phyloP scores from a whole-genome alignment of 1,140 invertebrate genomes.

The Trachymyrmex septentrionalis region DNA sequence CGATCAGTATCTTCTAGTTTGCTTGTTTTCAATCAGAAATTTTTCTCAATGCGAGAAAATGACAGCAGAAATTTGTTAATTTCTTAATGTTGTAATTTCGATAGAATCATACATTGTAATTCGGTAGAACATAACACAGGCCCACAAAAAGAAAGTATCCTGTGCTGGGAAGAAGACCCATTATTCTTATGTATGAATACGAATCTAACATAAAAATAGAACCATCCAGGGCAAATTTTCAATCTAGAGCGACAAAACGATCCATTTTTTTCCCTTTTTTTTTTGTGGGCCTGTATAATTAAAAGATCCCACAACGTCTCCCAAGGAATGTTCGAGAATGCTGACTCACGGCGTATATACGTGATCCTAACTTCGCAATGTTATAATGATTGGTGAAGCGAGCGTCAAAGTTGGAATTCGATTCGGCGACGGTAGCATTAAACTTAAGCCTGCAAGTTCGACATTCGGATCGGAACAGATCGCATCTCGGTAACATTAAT shows the following conservation, averaged over 20 bases:
- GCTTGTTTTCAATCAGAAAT: too few species aligned
- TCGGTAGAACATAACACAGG: background rate
- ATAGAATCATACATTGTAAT: background rate
- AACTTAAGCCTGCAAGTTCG: conserved; percentile 49
- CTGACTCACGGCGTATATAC: conserved; percentile 25
- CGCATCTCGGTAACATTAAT: conserved; percentile 61
- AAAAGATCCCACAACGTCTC: background rate
- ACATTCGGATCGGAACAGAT: conserved; percentile 56
- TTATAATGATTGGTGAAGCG: conserved; percentile 48
- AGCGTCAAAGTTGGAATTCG: conserved; percentile 58
- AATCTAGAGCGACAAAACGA: too few species aligned
- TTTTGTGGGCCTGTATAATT: background rate
- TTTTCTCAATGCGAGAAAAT: too few species aligned
- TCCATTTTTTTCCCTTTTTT: too few species aligned
- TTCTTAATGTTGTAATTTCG: background rate
- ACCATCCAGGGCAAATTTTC: too few species aligned
- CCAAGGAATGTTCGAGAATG: background rate
- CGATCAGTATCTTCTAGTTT: too few species aligned
- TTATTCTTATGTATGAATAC: too few species aligned
- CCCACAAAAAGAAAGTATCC: too few species aligned
- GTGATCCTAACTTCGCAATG: conserved; percentile 43
- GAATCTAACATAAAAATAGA: too few species aligned
- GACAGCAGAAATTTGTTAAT: background rate
- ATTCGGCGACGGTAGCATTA: conserved; percentile 36
- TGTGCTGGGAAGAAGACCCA: too few species aligned